Percentiles rank a stretch among this genome's conserved stretches.
Conservation (phyloP, 1,140 invertebrate genomes). For the Drosophila kanapiae region DNA sequence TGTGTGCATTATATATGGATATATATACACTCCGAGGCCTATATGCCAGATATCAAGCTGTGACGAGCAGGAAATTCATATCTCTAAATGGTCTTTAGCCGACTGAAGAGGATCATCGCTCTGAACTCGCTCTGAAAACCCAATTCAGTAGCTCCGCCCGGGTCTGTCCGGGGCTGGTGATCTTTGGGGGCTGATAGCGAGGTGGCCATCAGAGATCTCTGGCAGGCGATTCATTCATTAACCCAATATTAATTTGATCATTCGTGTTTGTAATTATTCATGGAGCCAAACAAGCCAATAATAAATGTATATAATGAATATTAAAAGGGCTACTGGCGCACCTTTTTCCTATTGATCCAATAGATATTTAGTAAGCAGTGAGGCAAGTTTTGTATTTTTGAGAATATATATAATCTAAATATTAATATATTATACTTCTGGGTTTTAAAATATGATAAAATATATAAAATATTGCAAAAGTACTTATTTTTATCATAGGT, state of each 20-base stretch:
- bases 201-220: too few relatives aligned
- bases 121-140: neutral
- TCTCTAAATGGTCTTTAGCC: slow-evolving; percentile 19
- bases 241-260: slow-evolving; percentile 34
- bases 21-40: slow-evolving; percentile 13
- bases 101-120: slow-evolving; percentile 24
- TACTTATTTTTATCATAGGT: neutral
- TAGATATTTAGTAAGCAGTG: neutral
- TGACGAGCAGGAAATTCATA: slow-evolving; percentile 55
- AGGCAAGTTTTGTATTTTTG: neutral
- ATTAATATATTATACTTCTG: neutral
- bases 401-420: too few relatives aligned
- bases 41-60: slow-evolving; percentile 67
- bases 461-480: neutral
- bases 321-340: slow-evolving; percentile 9
- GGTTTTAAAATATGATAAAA: neutral
- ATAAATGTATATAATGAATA: slow-evolving; percentile 23
- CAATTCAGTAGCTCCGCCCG: slow-evolving; percentile 29
- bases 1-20: slow-evolving; percentile 46
- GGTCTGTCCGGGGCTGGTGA: slow-evolving; percentile 4
- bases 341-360: neutral
- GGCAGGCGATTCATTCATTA: slow-evolving; percentile 28
- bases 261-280: slow-evolving; percentile 31
- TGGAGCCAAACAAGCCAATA: slow-evolving; percentile 19
- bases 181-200: neutral